Evolutionary conservation across 2,888 invertebrate genomes (phyloP).

Genomic region (Dexiosoma caninum): DNA sequence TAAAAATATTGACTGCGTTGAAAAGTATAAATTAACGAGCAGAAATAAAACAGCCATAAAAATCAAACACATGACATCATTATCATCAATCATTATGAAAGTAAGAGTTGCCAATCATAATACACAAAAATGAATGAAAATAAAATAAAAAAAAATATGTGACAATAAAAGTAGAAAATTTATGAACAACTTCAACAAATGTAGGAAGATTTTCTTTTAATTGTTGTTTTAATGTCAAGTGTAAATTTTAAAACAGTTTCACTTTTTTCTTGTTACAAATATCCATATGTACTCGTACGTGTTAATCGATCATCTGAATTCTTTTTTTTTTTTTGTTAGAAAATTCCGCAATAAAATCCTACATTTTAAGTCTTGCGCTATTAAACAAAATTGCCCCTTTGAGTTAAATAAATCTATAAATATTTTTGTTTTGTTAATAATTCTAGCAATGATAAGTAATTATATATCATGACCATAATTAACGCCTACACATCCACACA

Average conservation of each 20-base stretch:
- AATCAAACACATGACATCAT: constrained; percentile 46
- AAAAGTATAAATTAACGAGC: neutral
- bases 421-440: neutral
- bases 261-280: neutral
- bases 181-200: neutral
- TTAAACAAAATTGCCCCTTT: neutral
- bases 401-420: neutral
- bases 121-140: too few relatives aligned
- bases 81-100: constrained; percentile 52
- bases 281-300: neutral
- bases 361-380: too few relatives aligned
- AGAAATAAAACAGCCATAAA: neutral
- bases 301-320: neutral
- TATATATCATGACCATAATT: neutral
- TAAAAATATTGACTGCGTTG: neutral
- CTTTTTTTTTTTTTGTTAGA: too few relatives aligned
- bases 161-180: neutral
- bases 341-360: too few relatives aligned
- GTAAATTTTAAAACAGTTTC: neutral
- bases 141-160: too few relatives aligned
- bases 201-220: neutral
- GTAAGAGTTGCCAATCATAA: constrained; percentile 54
- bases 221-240: neutral
- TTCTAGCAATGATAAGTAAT: neutral
- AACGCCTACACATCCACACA: constrained; percentile 2